A percentile compares a stretch with the other conserved stretches of the same genome.
phyloP scores from a whole-genome alignment of 30 jellyfish, hydroid and myxozoan species.

The Turritopsis dohrnii region DNA sequence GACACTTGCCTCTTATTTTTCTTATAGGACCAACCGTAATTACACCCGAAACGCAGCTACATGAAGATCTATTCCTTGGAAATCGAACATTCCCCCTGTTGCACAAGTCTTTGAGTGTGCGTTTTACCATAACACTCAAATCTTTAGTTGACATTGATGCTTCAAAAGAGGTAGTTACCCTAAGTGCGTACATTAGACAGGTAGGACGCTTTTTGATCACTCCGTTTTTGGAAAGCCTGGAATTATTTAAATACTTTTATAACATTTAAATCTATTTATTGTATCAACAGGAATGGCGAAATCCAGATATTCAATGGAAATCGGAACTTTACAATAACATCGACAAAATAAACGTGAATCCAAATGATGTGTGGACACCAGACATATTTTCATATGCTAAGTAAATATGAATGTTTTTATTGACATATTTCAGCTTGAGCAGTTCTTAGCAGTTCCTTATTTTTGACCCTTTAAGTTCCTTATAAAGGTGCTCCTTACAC shows the following conservation, averaged over 20 bases:
- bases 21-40: conserved; percentile 30
- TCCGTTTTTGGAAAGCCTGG: too few relatives aligned
- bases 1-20: neutral
- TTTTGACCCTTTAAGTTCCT: too few relatives aligned
- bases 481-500: too few relatives aligned
- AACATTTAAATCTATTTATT: too few relatives aligned
- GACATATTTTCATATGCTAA: conserved; percentile 63
- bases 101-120: conserved; percentile 27
- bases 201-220: neutral
- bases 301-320: conserved; percentile 60
- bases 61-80: conserved; percentile 27
- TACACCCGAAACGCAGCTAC: conserved; percentile 63
- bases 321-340: conserved; percentile 36
- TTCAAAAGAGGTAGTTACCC: conserved; percentile 11
- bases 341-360: conserved; percentile 42
- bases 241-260: too few relatives aligned
- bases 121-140: conserved; percentile 50
- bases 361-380: conserved; percentile 58
- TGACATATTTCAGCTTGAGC: neutral
- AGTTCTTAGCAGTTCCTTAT: neutral
- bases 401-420: conserved; percentile 25
- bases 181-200: conserved; percentile 17
- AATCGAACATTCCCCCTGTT: conserved; percentile 18
- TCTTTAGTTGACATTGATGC: conserved; percentile 69
- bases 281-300: conserved; percentile 43